Evolutionary conservation across 2,888 invertebrate genomes (phyloP), one percentile per base, ranked within the genome.

Genomic region (Meteorus cinctellus): DNA sequence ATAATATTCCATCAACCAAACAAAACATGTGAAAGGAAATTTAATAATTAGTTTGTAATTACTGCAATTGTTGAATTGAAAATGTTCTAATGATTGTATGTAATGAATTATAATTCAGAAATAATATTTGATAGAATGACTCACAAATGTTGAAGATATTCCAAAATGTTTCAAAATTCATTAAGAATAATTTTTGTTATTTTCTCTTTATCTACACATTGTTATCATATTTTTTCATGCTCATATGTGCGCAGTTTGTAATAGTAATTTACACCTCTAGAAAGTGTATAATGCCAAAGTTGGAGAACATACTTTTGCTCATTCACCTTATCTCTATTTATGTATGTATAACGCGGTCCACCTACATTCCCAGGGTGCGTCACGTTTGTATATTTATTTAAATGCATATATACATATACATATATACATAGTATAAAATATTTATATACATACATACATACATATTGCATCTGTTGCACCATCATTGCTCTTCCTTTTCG

Each of bases 351-450:
- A 65, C 62, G 36, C 63, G 24, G 63, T 70, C 70, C 75, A 70
- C 69, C 75, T 75, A 75, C 75, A 75, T 75, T 69, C 69, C 51
- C 51, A 34, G 74, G 36, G 74, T 51, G 68, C 68, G 68, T 68
- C 68, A 55, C 69, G 55, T 69, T 69, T 69, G 31, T 69, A 55
- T 69, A 55, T 34, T 59, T 59, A 19, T 34, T 29, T 55, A 48
- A 48, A 48, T 34, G 34, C 34, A 8, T 48, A 48, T 48, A 48
- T 48, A 48, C n/a, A 16, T 16, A 48, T n/a, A n/a, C 51, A 68
- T 31, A 55, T n/a, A 45, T 16, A 29, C 41, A 34, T 3, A n/a
- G 16, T 12, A 66, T n/a, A 24, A 36, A 10, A 19, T 34, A 66
- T 63, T 41, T 14, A 14, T 16, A 66, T 5, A 36, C 19, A n/a